phyloP scores from a whole-genome alignment of 30 jellyfish, hydroid and myxozoan genomes.

The Sanderia malayensis region DNA sequence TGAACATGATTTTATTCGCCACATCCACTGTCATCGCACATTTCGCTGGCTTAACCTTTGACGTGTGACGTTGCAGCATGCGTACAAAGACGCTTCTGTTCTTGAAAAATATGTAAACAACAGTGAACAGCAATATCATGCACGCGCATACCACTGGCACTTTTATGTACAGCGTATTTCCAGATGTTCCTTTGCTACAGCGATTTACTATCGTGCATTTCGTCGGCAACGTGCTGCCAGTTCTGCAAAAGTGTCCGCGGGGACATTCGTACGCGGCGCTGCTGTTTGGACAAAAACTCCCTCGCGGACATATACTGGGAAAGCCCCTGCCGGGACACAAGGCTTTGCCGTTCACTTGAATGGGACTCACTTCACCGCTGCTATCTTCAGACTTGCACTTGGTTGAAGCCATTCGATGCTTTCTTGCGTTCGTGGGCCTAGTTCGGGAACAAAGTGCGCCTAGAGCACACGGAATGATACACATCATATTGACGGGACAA shows the following conservation, averaged over 20 bases:
- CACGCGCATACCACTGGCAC: not conserved
- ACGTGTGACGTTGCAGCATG: not conserved
- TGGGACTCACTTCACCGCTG: not conserved
- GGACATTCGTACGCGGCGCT: not conserved
- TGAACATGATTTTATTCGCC: not conserved
- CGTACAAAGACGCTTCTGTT: not conserved
- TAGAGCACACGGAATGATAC: conserved; percentile 4
- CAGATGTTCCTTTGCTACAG: not conserved
- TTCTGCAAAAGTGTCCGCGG: conserved; percentile 15
- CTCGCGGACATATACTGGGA: not conserved
- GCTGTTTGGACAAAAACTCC: conserved; percentile 16
- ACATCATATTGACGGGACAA: conserved; percentile 4
- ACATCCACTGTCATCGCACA: not conserved
- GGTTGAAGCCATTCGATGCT: not conserved
- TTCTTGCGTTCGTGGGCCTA: not conserved
- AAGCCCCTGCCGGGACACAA: conserved; percentile 12
- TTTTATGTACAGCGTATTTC: not conserved
- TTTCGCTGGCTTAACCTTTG: not conserved
- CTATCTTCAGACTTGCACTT: not conserved
- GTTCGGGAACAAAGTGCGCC: not conserved
- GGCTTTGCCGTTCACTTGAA: not conserved
- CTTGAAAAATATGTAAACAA: not conserved
- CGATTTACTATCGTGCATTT: not conserved
- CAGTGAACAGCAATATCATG: not conserved
- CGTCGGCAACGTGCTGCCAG: not conserved